These are phyloP conservation scores for Mactra quadrangularis DNA, from an alignment of 1,140 invertebrate genomes.

Conservation along the genomic window DNA sequence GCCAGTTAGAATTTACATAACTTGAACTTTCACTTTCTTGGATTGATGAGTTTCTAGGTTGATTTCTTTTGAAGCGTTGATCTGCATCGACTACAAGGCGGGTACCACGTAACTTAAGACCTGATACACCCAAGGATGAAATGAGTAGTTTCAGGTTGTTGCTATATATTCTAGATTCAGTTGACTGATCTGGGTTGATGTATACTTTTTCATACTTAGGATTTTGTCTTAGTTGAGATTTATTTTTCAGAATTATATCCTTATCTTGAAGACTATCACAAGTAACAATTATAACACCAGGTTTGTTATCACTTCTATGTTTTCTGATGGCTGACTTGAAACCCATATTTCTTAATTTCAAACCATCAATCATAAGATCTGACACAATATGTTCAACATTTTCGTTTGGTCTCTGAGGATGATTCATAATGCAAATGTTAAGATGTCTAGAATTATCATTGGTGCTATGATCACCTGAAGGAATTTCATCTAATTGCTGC, in stretches of 20 bases:
- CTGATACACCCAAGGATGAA: constrained; percentile 6
- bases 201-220: constrained; percentile 2
- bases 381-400: constrained; percentile 19
- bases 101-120: constrained; percentile 1
- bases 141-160: constrained; percentile 21
- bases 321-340: constrained; percentile 12
- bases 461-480: too few species aligned
- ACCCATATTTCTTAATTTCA: constrained; percentile 15
- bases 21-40: background rate
- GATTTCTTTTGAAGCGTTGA: background rate
- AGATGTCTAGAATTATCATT: background rate
- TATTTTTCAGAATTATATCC: constrained; percentile 4
- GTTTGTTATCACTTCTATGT: constrained; percentile 18
- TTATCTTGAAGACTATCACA: background rate
- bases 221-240: background rate
- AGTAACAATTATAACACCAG: constrained; percentile 16
- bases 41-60: background rate
- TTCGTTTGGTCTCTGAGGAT: constrained; percentile 20
- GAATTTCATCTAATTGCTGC: constrained; percentile 4
- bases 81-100: background rate
- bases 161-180: background rate
- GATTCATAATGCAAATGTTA: constrained; percentile 24
- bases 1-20: background rate
- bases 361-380: constrained; percentile 24
- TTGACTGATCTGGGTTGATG: constrained; percentile 1